These are phyloP conservation scores for Agrilus mali DNA, from an alignment of 2,888 invertebrate species.

Conservation along the genomic window DNA sequence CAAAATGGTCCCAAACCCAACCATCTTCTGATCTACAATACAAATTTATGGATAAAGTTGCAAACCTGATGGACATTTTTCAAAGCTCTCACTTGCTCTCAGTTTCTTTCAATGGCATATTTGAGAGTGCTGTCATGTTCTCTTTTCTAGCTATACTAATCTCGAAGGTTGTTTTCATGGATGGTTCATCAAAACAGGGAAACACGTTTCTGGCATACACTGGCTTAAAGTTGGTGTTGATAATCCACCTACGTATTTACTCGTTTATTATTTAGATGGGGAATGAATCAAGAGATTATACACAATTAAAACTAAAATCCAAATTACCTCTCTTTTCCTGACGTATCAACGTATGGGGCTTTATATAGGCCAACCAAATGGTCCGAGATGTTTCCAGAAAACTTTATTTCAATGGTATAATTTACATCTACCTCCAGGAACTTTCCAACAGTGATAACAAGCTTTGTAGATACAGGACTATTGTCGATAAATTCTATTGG, in stretches of 20 bases:
- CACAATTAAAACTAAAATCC: too few relatives aligned
- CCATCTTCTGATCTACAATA: conserved; percentile 25
- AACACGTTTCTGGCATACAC: conserved; percentile 52
- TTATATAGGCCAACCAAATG: conserved; percentile 55
- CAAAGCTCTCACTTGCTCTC: conserved; percentile 39
- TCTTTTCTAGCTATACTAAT: conserved; percentile 54
- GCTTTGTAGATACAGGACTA: too few relatives aligned
- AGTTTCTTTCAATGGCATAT: conserved; percentile 50
- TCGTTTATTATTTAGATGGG: too few relatives aligned
- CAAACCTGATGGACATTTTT: background rate
- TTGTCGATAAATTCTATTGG: conserved; percentile 25
- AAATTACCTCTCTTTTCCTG: conserved; percentile 38
- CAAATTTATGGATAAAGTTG: conserved; percentile 10
- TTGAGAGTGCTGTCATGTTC: conserved; percentile 53
- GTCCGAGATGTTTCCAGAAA: conserved; percentile 43
- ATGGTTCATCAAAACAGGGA: conserved; percentile 69
- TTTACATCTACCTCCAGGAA: conserved; percentile 35
- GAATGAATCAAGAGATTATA: too few relatives aligned
- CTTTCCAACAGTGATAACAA: too few relatives aligned
- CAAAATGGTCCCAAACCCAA: conserved; percentile 51
- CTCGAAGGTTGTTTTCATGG: conserved; percentile 62
- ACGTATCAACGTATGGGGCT: conserved; percentile 42
- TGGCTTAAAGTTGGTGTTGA: conserved; percentile 54
- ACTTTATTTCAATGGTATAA: conserved; percentile 44
- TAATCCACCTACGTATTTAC: conserved; percentile 47